Conservation (phyloP, 1,140 invertebrate genomes). For the Drosophila eugracilis region DNA sequence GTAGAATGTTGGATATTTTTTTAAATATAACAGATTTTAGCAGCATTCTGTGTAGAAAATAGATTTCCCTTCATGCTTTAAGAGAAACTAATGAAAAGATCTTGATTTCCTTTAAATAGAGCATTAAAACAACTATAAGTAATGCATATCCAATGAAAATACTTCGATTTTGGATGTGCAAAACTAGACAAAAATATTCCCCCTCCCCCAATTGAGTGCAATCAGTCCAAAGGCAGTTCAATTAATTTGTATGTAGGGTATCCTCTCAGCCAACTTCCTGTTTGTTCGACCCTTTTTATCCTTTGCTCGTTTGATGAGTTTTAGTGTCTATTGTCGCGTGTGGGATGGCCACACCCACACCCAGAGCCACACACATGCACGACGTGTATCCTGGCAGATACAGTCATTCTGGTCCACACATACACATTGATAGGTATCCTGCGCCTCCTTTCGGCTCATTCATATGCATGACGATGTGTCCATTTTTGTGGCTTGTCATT, state of each 20-base stretch:
- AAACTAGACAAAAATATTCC: background rate
- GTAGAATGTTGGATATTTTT: no score
- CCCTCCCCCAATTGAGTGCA: background rate
- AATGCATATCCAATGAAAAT: background rate
- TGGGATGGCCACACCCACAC: constrained; percentile 17
- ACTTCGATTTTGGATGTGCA: background rate
- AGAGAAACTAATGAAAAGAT: background rate
- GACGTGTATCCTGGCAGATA: constrained; percentile 21
- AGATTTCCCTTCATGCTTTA: no score
- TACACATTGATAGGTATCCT: constrained; percentile 34
- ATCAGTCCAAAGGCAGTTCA: background rate
- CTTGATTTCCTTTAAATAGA: background rate
- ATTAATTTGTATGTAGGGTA: constrained; percentile 27
- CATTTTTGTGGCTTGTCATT: constrained; percentile 82
- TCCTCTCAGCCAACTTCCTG: constrained; percentile 14
- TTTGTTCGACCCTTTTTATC: constrained; percentile 25
- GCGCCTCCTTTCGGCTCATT: constrained; percentile 53
- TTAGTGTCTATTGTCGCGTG: constrained; percentile 76
- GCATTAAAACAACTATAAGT: no score
- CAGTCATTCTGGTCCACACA: constrained; percentile 8
- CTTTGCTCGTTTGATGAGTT: constrained; percentile 51
- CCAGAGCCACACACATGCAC: constrained; percentile 10
- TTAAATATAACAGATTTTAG: no score
- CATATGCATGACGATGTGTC: constrained; percentile 82
- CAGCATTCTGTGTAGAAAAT: no score